phyloP scores from a whole-genome alignment of 1,140 invertebrate species.

The Eueides isabella region DNA sequence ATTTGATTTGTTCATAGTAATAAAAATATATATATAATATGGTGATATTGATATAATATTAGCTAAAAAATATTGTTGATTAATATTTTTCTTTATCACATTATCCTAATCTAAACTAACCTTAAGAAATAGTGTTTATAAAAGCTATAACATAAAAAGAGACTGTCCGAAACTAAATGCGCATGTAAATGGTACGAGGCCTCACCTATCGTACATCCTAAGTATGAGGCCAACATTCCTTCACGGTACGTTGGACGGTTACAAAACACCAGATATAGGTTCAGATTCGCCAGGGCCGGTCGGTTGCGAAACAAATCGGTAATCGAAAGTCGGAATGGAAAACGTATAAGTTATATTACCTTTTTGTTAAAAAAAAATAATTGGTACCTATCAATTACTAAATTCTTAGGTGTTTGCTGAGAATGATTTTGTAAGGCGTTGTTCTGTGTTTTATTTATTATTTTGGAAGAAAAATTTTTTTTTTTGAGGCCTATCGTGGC shows the following conservation, averaged over 20 bases:
- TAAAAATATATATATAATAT: too few species aligned
- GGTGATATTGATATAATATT: too few species aligned
- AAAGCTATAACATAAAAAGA: slow-evolving; percentile 18
- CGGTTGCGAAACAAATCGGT: slow-evolving; percentile 49
- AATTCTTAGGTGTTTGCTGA: neutral
- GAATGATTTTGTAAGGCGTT: neutral
- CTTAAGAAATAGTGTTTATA: slow-evolving; percentile 4
- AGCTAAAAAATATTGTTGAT: too few species aligned
- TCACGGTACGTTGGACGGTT: slow-evolving; percentile 59
- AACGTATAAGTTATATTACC: neutral
- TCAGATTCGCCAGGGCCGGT: slow-evolving; percentile 50
- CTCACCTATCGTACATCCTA: slow-evolving; percentile 42
- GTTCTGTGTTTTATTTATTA: neutral
- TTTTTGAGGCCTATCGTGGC: too few species aligned
- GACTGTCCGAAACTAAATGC: slow-evolving; percentile 30
- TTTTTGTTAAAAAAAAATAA: neutral
- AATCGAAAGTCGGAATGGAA: slow-evolving; percentile 6
- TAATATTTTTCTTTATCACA: neutral
- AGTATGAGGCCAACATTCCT: slow-evolving; percentile 49
- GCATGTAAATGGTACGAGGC: slow-evolving; percentile 36
- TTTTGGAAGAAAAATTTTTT: too few species aligned
- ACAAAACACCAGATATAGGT: slow-evolving; percentile 57
- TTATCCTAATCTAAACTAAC: neutral
- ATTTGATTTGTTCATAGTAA: too few species aligned
- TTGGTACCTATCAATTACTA: neutral